Evolutionary conservation across 2,888 invertebrate genomes (phyloP), one percentile per base, ranked within the genome.

Genomic region (Eudasyphora cyanicolor): DNA sequence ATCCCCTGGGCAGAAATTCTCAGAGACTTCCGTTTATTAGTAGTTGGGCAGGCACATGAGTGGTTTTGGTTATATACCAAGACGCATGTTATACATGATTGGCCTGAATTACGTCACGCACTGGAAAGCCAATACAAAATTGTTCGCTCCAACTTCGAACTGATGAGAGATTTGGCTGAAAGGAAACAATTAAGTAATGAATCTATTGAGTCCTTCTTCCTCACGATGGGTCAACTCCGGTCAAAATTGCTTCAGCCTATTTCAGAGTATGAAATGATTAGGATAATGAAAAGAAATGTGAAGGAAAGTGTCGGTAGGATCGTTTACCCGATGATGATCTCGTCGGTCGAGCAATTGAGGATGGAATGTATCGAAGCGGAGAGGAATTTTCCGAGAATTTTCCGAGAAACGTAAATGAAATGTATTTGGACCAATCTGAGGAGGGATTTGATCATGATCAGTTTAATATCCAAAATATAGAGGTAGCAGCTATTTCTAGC

Each of bases 61-160:
- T 74, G 77, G 77, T 83, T 79, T 19, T 80, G 80, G 77, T 42
- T 70, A 1, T 74, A 74, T 10, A 14, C 77, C 0, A 74, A 57
- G 7, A 80, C 54, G 1, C 67, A 74, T 54, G 24, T 12, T 12
- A 27, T 17, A 4, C 17, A 19, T 12, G 67, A 54, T 24, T 83
- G 80, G 77, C 35, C 70, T 12, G 60, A 27, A 14, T 29, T 83
- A 0, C 64, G 73, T 7, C 32, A 71, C 0, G 79, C 76, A 7
- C 12, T 76, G 2, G 2, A 76, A 1, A 29, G 38, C 4, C 79
- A 77, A n/a, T 83, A 76, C 17, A 29, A 73, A 14, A 62, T 62
- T 0, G 49, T 24, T 0, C 45, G 73, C 0, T 71, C 71, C 7
- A 71, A 82, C 49, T 79, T 79, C 38, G 82, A 82, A 17, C 19